Evolutionary conservation across 2,113 vertebrate genomes (phyloP).

Genomic region (Corvus moneduloides): DNA sequence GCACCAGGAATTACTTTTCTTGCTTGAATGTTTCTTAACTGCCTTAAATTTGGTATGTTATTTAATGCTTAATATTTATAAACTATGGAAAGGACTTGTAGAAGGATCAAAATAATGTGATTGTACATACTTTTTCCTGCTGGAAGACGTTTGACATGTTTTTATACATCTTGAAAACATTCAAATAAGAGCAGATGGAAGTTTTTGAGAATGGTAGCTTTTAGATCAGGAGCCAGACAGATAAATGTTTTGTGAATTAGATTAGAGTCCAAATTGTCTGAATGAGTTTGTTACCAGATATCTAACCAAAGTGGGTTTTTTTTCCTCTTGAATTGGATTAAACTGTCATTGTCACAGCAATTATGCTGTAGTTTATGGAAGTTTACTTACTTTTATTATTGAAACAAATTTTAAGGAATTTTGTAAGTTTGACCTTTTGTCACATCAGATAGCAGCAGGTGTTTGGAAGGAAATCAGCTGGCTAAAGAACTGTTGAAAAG

Average conservation of each 20-base stretch:
- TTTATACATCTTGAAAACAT: not conserved
- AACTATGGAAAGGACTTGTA: not conserved
- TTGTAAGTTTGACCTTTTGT: conserved; percentile 23
- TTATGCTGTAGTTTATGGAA: not conserved
- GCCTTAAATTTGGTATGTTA: not conserved
- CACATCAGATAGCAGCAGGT: conserved; percentile 15
- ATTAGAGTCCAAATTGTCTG: conserved; percentile 57
- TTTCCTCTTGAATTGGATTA: conserved; percentile 54
- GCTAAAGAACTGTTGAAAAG: not conserved
- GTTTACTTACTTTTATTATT: conserved; percentile 32
- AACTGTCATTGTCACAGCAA: conserved; percentile 25
- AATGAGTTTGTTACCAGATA: conserved; percentile 57
- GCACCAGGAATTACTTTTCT: not conserved
- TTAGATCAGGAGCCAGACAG: conserved; percentile 52
- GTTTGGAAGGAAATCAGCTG: not conserved
- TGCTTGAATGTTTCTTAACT: not conserved
- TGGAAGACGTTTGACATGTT: not conserved
- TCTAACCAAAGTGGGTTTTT: not conserved
- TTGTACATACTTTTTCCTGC: not conserved
- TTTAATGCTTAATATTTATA: not conserved
- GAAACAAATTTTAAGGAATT: conserved; percentile 58
- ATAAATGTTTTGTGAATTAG: conserved; percentile 61
- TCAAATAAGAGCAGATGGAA: not conserved
- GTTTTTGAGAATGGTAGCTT: conserved; percentile 22
- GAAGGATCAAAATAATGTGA: not conserved